A percentile compares a stretch with the other conserved stretches of the same genome.
Evolutionary conservation across 2,797 vertebrate genomes (phyloP).

Genomic region (Erethizon dorsatum): DNA sequence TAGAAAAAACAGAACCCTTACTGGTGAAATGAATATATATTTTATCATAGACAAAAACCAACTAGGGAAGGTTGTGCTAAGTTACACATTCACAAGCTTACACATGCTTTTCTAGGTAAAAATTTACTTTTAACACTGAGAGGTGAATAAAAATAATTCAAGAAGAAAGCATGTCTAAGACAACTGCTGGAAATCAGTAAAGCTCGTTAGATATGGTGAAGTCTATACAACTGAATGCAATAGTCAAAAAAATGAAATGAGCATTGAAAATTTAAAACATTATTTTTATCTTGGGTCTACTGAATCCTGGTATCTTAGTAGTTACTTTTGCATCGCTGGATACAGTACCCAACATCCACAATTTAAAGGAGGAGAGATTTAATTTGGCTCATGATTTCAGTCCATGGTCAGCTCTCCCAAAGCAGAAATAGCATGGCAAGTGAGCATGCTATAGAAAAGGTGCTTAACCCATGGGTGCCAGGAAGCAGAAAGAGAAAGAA

Average conservation of each 20-base stretch:
- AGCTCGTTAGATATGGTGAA: background rate
- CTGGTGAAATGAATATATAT: background rate
- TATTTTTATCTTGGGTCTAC: background rate
- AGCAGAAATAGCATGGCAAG: background rate
- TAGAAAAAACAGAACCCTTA: background rate
- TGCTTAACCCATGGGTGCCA: background rate
- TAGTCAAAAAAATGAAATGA: conserved; percentile 31
- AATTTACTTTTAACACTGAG: background rate
- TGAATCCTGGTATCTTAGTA: background rate
- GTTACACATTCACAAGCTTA: background rate
- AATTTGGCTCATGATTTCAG: background rate
- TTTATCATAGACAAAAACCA: background rate
- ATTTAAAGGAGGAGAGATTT: background rate
- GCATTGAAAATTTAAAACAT: conserved; percentile 25
- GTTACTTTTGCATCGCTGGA: background rate
- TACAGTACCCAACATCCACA: background rate
- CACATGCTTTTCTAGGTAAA: background rate
- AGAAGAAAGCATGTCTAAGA: background rate
- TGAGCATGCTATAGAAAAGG: background rate
- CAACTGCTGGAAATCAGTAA: background rate
- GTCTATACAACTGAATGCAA: background rate
- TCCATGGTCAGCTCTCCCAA: background rate
- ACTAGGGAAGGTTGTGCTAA: background rate
- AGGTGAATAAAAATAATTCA: conserved; percentile 15
- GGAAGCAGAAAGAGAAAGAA: background rate